Evolutionary conservation across 30 jellyfish, hydroid and myxozoan species (phyloP), one percentile per base, ranked within the genome.

Genomic region (Aurelia sp.): DNA sequence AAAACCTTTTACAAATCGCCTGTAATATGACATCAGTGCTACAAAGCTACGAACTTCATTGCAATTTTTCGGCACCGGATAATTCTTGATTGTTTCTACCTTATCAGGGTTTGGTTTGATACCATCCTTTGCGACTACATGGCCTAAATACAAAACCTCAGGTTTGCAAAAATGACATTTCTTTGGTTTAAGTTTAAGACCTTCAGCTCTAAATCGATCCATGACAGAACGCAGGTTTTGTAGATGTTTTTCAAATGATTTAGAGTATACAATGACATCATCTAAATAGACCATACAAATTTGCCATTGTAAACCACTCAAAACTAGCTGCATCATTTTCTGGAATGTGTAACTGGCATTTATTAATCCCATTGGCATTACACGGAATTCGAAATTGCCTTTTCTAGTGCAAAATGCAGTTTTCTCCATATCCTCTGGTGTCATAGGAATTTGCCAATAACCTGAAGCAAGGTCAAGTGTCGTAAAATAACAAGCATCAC

Each of bases 81-180:
- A 86, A 7, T 30, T 52, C 33, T 24, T 57, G 50, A 75, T 67
- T 5, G 81, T 71, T 33, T 38, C 53, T 16, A 88, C 66, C 55
- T 88, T 79, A 1, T 65, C 81, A 5, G 91, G 87, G 41, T 88
- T 68, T 11, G 91, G 87, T 52, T 40, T 59, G 38, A 79, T 66
- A 8, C 96, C 92, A 20, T 78, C 68, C 31, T 55, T 63, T 4
- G 77, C 74, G 8, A 88, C 91, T 5, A 88, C 51, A 48, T 76
- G 96, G 72, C 96, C 96, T 53, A 88, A 62, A 78, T 88, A 76
- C 31, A 21, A 0, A 5, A 84, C 93, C 27, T 52, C 75, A 1
- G 87, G 75, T 81, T 58, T 50, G 76, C 75, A 76, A 58, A 80
- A 80, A 19, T 77, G 81, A 19, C 88, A 77, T 59, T 77, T 77